These are phyloP conservation scores for Protosalanx chinensis DNA, from an alignment of 2,797 vertebrate species.

Conservation along the genomic window DNA sequence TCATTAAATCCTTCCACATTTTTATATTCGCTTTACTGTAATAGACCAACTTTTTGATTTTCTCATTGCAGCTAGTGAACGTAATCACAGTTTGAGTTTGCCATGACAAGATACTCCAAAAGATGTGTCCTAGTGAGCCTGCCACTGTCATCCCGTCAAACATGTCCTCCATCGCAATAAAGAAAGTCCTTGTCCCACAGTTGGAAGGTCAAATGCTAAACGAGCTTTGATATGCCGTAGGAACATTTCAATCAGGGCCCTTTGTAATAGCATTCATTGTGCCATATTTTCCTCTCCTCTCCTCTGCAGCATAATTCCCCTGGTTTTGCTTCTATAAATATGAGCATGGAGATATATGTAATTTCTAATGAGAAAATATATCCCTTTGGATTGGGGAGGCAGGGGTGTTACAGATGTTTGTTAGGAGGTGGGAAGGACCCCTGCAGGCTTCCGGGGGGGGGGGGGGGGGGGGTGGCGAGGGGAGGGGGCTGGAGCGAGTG, in stretches of 20 bases:
- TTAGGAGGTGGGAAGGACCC: slow-evolving; percentile 76
- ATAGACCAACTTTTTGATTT: neutral
- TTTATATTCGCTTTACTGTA: slow-evolving; percentile 7
- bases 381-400: slow-evolving; percentile 78
- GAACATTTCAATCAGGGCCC: slow-evolving; percentile 72
- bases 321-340: slow-evolving; percentile 79
- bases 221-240: slow-evolving; percentile 72
- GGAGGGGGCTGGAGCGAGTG: slow-evolving; percentile 55
- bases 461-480: slow-evolving; percentile 54
- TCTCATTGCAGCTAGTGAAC: neutral
- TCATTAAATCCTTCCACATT: slow-evolving; percentile 16
- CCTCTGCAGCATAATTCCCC: slow-evolving; percentile 70
- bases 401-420: slow-evolving; percentile 69
- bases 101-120: slow-evolving; percentile 41
- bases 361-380: slow-evolving; percentile 78
- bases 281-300: slow-evolving; percentile 19
- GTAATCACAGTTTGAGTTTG: slow-evolving; percentile 29
- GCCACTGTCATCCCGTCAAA: slow-evolving; percentile 30
- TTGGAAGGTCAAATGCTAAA: slow-evolving; percentile 77
- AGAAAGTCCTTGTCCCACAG: slow-evolving; percentile 73
- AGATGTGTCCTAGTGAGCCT: slow-evolving; percentile 31
- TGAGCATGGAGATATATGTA: slow-evolving; percentile 71
- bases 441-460: slow-evolving; percentile 68
- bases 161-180: slow-evolving; percentile 56
- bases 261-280: slow-evolving; percentile 77